Base-by-base conservation (phyloP, 2,888 invertebrate species). In the Drosophila aldrichi region DNA sequence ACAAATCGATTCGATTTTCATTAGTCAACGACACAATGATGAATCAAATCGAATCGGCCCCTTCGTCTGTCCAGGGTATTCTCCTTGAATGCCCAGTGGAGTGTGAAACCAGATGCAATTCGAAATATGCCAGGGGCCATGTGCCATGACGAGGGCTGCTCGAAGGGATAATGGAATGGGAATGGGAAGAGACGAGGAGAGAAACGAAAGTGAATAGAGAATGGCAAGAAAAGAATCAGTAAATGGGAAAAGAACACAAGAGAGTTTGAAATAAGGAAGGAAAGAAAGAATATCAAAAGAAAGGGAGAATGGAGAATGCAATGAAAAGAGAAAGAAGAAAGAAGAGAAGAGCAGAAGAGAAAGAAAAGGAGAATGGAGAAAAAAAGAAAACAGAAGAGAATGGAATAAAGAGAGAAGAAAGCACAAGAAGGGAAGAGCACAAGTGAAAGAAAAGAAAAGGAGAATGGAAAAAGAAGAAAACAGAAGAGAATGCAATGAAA, bases 91-190 rank as follows among this genome's bases (percentile, higher is more conserved):
- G 34, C 38, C 40, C 59, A 52, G 55, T 34, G 56, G 59, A 46
- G 75, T 69, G 74, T 61, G 48, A 65, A 76, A 29, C 52, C 52
- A 59, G 66, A 66, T 72, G 66, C 54, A 32, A 58, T 59, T 29
- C 34, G 7, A 78, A 32, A 63, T 63, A 67, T 74, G 71, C 34
- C 22, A 14, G 46, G 25, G 49, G 12, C 49, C 44, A 51, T 34
- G 51, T 38, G 22, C 10, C 12, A 16, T 36, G 25, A 20, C 76
- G 76, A 68, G 74, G 74, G 73, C 0, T 7, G 73, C 9, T 36
- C 9, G 8, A 60, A 25, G 4, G 18, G 36, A 32, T 32, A 1
- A 7, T 1, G 29, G 29, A n/a, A 2, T n/a, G 6, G 1, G 9
- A 8, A 25, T 44, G 29, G 6, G 6, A 48, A 29, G 10, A 29